Conservation (phyloP, 2,113 vertebrate genomes). For the Dinomys branickii region DNA sequence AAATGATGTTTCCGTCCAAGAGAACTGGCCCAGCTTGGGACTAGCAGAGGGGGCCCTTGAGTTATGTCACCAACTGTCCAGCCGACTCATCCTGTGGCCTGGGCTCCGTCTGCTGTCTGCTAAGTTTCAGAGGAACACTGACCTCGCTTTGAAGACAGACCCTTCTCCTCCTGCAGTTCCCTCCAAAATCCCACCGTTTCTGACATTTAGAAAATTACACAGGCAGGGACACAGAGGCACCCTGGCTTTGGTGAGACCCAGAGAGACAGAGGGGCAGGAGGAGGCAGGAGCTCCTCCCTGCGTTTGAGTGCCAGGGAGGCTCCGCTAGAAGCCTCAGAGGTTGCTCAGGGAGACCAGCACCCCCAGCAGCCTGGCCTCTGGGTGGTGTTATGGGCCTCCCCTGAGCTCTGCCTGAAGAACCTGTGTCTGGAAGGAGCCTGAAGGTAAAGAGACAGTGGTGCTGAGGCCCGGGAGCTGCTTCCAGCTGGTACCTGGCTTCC, state of each 20-base stretch:
- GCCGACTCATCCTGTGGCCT: not conserved
- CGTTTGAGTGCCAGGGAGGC: not conserved
- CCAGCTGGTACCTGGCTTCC: not conserved
- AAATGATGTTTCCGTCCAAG: not conserved
- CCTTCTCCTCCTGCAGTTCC: not conserved
- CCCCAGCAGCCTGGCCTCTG: not conserved
- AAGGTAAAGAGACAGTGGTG: not conserved
- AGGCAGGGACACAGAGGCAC: not conserved
- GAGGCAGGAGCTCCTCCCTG: not conserved
- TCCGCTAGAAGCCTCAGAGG: not conserved
- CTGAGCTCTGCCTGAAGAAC: not conserved
- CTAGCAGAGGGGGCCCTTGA: not conserved
- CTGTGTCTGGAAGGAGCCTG: not conserved
- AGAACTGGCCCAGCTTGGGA: not conserved
- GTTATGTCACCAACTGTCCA: not conserved
- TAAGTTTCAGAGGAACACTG: not conserved
- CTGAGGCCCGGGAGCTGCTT: not conserved
- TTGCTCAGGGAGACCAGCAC: not conserved
- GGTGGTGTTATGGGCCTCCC: not conserved
- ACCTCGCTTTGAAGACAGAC: not conserved
- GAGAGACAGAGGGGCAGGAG: not conserved
- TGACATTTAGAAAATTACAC: not conserved
- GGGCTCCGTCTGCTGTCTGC: not conserved
- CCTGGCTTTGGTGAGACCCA: not conserved
- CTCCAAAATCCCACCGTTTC: not conserved